phyloP scores from a whole-genome alignment of 2,113 vertebrate species.

The Onychostruthus taczanowskii region DNA sequence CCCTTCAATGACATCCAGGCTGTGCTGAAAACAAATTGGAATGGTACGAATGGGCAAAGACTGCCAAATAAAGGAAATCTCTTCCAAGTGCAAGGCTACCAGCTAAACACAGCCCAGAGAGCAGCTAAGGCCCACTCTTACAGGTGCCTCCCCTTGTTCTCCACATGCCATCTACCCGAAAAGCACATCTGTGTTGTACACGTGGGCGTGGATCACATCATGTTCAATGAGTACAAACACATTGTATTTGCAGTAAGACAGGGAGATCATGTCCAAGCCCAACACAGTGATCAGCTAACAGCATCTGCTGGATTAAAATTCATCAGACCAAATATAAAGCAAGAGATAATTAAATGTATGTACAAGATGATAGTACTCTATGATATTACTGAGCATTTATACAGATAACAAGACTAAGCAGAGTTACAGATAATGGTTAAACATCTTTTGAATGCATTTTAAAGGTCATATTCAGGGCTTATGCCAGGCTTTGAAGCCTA shows the following conservation, averaged over 20 bases:
- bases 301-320: constrained; percentile 6
- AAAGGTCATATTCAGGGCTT: background rate
- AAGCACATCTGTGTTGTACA: background rate
- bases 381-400: background rate
- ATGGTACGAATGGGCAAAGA: background rate
- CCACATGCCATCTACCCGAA: fast-evolving
- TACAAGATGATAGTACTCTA: background rate
- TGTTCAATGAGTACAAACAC: background rate
- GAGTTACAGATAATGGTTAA: background rate
- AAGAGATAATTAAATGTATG: constrained; percentile 2
- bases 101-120: background rate
- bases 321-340: background rate
- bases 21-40: constrained; percentile 48
- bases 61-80: constrained; percentile 22
- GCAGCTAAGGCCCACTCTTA: background rate
- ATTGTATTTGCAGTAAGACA: background rate
- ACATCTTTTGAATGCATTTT: background rate
- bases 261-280: background rate
- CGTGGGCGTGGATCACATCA: fast-evolving
- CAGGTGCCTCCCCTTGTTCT: background rate
- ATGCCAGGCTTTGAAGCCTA: background rate
- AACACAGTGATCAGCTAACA: background rate
- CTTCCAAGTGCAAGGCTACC: constrained; percentile 7
- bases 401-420: background rate
- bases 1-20: constrained; percentile 1